phyloP scores from a whole-genome alignment of 2,113 vertebrate genomes.

The Cinclus mexicanus region DNA sequence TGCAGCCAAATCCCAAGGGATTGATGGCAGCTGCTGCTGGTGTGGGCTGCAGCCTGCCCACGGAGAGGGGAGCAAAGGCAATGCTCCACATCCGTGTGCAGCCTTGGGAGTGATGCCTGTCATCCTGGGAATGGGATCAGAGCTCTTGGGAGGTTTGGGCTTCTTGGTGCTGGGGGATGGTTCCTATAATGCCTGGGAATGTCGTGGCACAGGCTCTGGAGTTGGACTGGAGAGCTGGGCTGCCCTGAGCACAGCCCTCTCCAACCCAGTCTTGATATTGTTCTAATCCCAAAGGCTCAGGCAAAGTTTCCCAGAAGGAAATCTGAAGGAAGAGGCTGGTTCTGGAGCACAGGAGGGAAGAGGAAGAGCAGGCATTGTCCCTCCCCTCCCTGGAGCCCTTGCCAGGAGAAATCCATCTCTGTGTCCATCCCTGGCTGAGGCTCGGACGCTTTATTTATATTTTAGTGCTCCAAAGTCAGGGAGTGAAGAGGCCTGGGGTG shows the following conservation, averaged over 20 bases:
- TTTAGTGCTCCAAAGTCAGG: background rate
- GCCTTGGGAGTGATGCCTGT: background rate
- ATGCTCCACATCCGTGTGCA: background rate
- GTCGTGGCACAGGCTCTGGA: rapidly evolving
- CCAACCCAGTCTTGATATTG: background rate
- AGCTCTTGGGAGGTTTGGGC: background rate
- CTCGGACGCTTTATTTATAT: background rate
- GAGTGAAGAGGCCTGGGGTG: background rate
- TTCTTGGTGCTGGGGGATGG: background rate
- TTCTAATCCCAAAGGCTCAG: background rate
- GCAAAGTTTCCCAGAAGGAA: background rate
- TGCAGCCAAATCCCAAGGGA: background rate
- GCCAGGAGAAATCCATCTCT: background rate
- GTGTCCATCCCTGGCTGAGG: background rate
- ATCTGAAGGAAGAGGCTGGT: background rate
- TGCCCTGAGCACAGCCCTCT: background rate
- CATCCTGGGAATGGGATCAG: background rate
- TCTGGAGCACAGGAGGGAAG: background rate
- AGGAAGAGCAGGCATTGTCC: background rate
- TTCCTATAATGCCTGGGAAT: background rate
- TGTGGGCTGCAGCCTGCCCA: background rate
- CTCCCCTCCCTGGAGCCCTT: constrained; percentile 1
- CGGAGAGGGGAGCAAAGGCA: background rate
- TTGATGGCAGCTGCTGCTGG: background rate
- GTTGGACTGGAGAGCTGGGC: background rate